Percentiles rank a stretch among this genome's conserved stretches.
These are phyloP conservation scores for Nemopilema nomurai DNA, from an alignment of 30 jellyfish, hydroid and myxozoan genomes.

Conservation along the genomic window DNA sequence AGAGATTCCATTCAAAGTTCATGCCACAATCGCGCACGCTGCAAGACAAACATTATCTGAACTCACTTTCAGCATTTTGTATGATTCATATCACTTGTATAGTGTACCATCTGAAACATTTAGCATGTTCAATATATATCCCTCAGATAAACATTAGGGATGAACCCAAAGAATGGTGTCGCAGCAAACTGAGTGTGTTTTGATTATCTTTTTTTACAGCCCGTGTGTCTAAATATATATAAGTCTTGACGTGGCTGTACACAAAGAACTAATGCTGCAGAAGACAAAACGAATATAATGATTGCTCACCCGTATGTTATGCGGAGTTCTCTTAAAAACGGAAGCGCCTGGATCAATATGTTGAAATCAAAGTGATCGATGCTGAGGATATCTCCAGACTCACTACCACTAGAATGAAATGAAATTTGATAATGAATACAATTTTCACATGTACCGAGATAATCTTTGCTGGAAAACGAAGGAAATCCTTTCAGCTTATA, in stretches of 20 bases:
- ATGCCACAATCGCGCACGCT: slow-evolving; percentile 97
- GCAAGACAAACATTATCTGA: neutral
- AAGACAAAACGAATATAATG: neutral
- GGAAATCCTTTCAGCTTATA: too few relatives aligned
- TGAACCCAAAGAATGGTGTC: too few relatives aligned
- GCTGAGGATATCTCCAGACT: slow-evolving; percentile 70
- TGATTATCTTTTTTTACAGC: too few relatives aligned
- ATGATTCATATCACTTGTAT: too few relatives aligned
- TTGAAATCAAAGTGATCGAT: slow-evolving; percentile 89
- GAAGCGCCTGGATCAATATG: slow-evolving; percentile 59
- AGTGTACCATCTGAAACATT: too few relatives aligned
- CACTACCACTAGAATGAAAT: slow-evolving; percentile 76
- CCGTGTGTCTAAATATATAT: neutral
- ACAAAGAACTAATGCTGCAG: neutral
- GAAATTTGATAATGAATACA: neutral
- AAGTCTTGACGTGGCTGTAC: neutral
- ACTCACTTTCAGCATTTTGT: neutral
- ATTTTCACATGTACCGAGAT: too few relatives aligned
- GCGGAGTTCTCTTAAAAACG: slow-evolving; percentile 74
- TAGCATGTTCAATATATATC: too few relatives aligned
- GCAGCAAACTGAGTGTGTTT: too few relatives aligned
- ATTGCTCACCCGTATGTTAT: slow-evolving; percentile 75
- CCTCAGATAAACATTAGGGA: too few relatives aligned
- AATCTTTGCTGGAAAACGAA: too few relatives aligned
- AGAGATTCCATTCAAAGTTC: slow-evolving; percentile 96